Percentiles rank a stretch among this genome's conserved stretches.
Conservation (phyloP, 1,140 invertebrate genomes). For the Bombus waltoni region DNA sequence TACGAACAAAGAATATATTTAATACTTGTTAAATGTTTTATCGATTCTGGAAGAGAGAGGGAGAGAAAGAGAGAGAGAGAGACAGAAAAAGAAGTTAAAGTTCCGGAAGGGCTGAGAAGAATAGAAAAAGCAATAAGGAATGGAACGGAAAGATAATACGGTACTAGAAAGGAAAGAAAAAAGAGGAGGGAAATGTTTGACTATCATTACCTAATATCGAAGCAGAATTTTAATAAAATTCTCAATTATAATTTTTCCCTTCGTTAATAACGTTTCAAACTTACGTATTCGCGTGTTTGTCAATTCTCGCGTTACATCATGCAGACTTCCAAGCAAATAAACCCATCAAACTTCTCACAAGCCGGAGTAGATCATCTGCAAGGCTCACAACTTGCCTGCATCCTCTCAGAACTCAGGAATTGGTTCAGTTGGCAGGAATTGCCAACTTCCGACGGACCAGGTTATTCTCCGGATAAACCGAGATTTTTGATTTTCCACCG, state of each 20-base stretch:
- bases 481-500: conserved; percentile 18
- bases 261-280: background rate
- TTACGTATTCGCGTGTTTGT: background rate
- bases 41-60: background rate
- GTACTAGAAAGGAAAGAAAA: too few species aligned
- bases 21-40: background rate
- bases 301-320: background rate
- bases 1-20: too few species aligned
- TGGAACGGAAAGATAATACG: too few species aligned
- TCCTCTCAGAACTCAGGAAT: conserved; percentile 15
- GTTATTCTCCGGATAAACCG: conserved; percentile 14
- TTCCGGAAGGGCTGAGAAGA: too few species aligned
- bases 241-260: background rate
- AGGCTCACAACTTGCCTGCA: background rate
- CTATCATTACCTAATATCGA: too few species aligned
- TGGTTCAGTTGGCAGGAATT: conserved; percentile 12
- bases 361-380: background rate
- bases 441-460: background rate
- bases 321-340: background rate
- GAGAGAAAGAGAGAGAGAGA: too few species aligned
- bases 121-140: too few species aligned
- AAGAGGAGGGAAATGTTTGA: too few species aligned
- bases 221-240: too few species aligned
- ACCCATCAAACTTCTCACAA: background rate
- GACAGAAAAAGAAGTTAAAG: too few species aligned